A percentile compares a stretch with the other conserved stretches of the same genome.
Evolutionary conservation across 2,797 vertebrate genomes (phyloP).

Genomic region (Pseudocheirus occidentalis): DNA sequence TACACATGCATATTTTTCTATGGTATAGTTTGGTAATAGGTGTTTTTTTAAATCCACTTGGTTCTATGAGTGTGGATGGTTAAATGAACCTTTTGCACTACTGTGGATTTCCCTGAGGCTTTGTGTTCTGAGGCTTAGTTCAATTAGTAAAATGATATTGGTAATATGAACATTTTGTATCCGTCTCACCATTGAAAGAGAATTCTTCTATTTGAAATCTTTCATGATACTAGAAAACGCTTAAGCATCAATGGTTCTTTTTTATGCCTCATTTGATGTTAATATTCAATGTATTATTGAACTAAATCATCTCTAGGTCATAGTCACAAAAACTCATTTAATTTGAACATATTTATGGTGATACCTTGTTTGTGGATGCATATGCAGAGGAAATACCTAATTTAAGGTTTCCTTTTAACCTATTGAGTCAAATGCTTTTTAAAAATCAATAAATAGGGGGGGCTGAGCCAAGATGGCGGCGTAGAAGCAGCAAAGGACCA

Average conservation of each 20-base stretch:
- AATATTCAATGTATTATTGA: background rate
- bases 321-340: background rate
- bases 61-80: background rate
- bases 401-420: background rate
- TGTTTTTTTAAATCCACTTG: background rate
- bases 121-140: background rate
- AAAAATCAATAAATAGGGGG: background rate
- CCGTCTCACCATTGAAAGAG: background rate
- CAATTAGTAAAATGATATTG: background rate
- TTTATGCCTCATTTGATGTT: background rate
- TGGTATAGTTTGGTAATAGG: background rate
- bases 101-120: background rate
- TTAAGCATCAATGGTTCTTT: background rate
- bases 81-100: background rate
- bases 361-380: background rate
- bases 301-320: background rate
- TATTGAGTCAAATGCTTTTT: background rate
- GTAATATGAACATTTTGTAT: background rate
- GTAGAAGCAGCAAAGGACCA: too few species aligned
- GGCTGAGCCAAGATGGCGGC: too few species aligned
- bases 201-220: background rate
- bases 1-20: background rate
- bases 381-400: background rate
- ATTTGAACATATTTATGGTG: background rate
- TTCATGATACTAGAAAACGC: background rate